A percentile compares a stretch with the other conserved stretches of the same genome.
phyloP scores from a whole-genome alignment of 2,888 invertebrate species.

The Ischnus inquisitorius region DNA sequence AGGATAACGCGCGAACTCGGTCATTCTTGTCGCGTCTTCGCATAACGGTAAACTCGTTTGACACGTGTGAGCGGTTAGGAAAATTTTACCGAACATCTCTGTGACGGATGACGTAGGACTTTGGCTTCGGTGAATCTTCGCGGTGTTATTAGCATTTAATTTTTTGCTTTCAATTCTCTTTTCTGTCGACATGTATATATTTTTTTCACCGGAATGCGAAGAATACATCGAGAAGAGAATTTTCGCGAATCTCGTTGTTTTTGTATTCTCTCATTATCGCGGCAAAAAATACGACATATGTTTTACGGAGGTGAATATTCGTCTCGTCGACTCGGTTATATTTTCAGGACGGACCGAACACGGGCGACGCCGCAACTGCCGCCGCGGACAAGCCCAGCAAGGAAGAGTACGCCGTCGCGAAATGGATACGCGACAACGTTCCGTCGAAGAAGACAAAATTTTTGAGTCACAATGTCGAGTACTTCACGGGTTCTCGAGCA shows the following conservation, averaged over 20 bases:
- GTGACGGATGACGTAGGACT: slow-evolving; percentile 60
- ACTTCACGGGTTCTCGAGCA: slow-evolving; percentile 97
- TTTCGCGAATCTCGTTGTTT: not conserved
- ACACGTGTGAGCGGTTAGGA: slow-evolving; percentile 51
- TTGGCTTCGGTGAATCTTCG: not conserved
- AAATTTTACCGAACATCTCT: slow-evolving; percentile 13
- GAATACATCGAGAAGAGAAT: no score
- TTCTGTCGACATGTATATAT: slow-evolving; percentile 3
- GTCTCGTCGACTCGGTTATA: not conserved
- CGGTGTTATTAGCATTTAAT: not conserved
- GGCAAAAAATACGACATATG: not conserved
- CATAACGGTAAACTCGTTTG: slow-evolving; percentile 35
- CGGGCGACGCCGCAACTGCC: slow-evolving; percentile 84
- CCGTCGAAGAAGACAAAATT: slow-evolving; percentile 98
- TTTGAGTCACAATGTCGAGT: slow-evolving; percentile 98
- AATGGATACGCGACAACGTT: slow-evolving; percentile 97
- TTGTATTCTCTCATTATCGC: not conserved
- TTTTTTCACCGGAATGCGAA: not conserved
- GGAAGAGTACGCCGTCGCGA: slow-evolving; percentile 97
- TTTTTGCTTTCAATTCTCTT: not conserved
- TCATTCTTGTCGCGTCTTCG: not conserved
- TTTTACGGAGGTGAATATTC: not conserved
- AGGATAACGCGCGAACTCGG: no score
- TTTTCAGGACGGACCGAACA: slow-evolving; percentile 85
- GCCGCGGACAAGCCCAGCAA: slow-evolving; percentile 92